phyloP scores from a whole-genome alignment of 2,888 invertebrate genomes.

The Melinaea marsaeus region DNA sequence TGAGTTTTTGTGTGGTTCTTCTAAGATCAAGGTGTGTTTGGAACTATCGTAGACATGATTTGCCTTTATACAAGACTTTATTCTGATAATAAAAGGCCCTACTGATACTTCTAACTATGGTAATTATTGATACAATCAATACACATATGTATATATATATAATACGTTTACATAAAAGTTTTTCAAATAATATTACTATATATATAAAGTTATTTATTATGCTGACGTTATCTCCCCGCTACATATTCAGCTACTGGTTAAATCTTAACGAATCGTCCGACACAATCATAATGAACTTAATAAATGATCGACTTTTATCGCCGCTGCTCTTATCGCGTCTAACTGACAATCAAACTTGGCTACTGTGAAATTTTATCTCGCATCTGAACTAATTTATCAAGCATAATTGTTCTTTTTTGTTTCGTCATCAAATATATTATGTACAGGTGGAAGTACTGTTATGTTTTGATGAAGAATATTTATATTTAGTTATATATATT shows the following conservation, averaged over 20 bases:
- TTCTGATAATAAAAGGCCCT: too few species aligned
- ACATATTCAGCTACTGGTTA: conserved; percentile 45
- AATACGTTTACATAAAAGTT: too few species aligned
- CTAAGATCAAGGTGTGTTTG: too few species aligned
- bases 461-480: too few species aligned
- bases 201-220: conserved; percentile 13
- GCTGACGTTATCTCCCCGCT: conserved; percentile 29
- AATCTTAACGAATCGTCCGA: conserved; percentile 43
- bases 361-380: conserved; percentile 34
- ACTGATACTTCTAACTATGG: too few species aligned
- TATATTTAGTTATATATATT: too few species aligned
- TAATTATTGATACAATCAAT: too few species aligned
- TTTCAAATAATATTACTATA: conserved; percentile 18
- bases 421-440: conserved; percentile 3
- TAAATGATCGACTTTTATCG: conserved; percentile 42
- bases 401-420: conserved; percentile 22
- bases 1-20: too few species aligned
- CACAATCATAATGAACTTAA: conserved; percentile 45
- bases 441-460: too few species aligned
- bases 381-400: conserved; percentile 31
- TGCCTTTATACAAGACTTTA: too few species aligned
- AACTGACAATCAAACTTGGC: conserved; percentile 29
- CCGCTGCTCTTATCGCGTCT: conserved; percentile 28
- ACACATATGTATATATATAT: too few species aligned
- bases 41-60: too few species aligned